phyloP scores from a whole-genome alignment of 30 jellyfish, hydroid and myxozoan genomes.

The Aurelia sp. region DNA sequence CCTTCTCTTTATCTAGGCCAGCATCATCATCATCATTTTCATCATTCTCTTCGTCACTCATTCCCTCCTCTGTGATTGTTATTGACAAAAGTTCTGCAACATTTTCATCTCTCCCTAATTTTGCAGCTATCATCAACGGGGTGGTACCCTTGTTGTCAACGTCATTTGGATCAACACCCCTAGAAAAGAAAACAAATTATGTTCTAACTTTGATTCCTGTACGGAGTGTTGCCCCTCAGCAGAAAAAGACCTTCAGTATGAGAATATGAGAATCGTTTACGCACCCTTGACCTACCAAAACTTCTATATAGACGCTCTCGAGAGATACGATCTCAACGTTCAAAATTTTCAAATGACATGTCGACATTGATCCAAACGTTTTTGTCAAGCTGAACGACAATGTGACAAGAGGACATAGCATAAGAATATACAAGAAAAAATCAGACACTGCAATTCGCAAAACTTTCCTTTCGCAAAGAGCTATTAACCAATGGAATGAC shows the following conservation, averaged over 20 bases:
- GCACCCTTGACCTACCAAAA: too few relatives aligned
- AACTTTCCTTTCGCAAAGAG: too few relatives aligned
- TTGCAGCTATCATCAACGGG: constrained; percentile 84
- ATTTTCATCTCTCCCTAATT: constrained; percentile 67
- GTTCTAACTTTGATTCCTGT: neutral
- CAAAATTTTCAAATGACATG: too few relatives aligned
- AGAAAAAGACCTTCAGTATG: too few relatives aligned
- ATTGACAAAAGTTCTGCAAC: constrained; percentile 37
- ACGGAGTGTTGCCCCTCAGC: too few relatives aligned
- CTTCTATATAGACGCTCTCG: too few relatives aligned
- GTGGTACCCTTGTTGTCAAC: constrained; percentile 55
- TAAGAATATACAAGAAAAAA: neutral
- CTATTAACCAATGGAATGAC: too few relatives aligned
- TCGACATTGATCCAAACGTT: too few relatives aligned
- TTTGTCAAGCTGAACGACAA: neutral
- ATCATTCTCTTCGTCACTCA: constrained; percentile 39
- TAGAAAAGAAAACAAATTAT: neutral
- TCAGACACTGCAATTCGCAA: too few relatives aligned
- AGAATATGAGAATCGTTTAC: too few relatives aligned
- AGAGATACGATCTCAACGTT: too few relatives aligned
- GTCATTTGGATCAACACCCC: constrained; percentile 77
- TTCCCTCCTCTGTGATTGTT: constrained; percentile 13
- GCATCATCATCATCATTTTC: constrained; percentile 32
- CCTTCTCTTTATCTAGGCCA: constrained; percentile 4
- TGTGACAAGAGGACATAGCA: neutral